phyloP scores from a whole-genome alignment of 1,140 invertebrate species.

The Cydia strobilella region DNA sequence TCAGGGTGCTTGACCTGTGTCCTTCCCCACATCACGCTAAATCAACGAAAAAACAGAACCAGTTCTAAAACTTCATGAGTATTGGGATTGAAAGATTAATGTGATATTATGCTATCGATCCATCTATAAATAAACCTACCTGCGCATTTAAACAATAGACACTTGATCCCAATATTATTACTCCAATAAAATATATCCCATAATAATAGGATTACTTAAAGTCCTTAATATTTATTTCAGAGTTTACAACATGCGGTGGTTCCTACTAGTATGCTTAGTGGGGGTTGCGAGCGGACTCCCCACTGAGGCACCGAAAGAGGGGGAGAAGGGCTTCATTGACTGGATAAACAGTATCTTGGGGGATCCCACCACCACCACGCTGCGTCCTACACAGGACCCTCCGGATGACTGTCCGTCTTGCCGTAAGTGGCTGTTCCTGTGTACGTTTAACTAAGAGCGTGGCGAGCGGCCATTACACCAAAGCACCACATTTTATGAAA shows the following conservation, averaged over 20 bases:
- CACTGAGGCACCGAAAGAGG: constrained; percentile 37
- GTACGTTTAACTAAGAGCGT: neutral
- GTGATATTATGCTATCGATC: too few species aligned
- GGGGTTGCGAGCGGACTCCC: constrained; percentile 43
- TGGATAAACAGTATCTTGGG: constrained; percentile 61
- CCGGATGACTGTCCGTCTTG: constrained; percentile 61
- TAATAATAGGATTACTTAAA: neutral
- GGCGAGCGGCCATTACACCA: too few species aligned
- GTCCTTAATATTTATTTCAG: neutral
- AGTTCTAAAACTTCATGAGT: neutral
- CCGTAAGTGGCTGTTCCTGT: constrained; percentile 42
- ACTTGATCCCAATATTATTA: neutral
- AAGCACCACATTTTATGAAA: too few species aligned
- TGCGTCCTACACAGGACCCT: constrained; percentile 45
- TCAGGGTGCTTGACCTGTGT: constrained; percentile 7
- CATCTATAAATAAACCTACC: too few species aligned
- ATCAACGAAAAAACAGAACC: neutral
- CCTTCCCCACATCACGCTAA: neutral
- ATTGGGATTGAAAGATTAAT: too few species aligned
- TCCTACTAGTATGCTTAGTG: constrained; percentile 48
- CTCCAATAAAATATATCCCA: too few species aligned
- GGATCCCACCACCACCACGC: constrained; percentile 38
- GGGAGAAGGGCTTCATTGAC: constrained; percentile 62
- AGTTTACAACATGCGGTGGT: constrained; percentile 37
- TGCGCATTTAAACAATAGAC: too few species aligned